Percentiles rank a stretch among this genome's conserved stretches.
These are phyloP conservation scores for Copidosoma aretas DNA, from an alignment of 2,888 invertebrate species.

Conservation along the genomic window DNA sequence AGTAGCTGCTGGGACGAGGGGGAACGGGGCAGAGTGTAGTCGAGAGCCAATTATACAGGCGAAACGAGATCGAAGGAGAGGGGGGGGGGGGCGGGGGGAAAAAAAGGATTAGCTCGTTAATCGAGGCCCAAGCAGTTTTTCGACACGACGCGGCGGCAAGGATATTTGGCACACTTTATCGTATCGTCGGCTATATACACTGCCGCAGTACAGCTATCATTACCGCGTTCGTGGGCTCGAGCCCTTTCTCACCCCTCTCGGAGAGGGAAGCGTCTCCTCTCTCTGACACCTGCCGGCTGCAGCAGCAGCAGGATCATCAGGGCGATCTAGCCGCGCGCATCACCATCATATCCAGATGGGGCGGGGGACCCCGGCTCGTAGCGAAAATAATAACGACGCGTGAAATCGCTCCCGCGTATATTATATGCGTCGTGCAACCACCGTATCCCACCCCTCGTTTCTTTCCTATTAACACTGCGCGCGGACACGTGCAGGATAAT, in stretches of 20 bases:
- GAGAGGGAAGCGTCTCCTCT: conserved; percentile 10
- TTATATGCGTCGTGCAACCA: conserved; percentile 13
- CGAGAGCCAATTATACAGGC: no score
- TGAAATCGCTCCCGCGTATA: conserved; percentile 37
- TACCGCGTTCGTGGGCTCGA: conserved; percentile 15
- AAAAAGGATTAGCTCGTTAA: conserved; percentile 14
- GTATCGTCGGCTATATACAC: conserved; percentile 6
- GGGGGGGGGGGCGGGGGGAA: no score
- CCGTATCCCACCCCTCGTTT: conserved; percentile 13
- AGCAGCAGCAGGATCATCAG: background rate
- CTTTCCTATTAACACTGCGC: no score
- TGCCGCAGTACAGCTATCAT: conserved; percentile 32
- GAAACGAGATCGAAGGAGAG: no score
- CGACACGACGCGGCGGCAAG: background rate
- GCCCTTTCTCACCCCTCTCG: conserved; percentile 29
- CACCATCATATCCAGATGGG: background rate
- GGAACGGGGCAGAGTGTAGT: no score
- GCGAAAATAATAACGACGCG: conserved; percentile 36
- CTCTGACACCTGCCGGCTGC: conserved; percentile 29
- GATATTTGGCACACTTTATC: conserved; percentile 34
- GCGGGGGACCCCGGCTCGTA: conserved; percentile 10
- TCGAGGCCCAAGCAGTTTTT: conserved; percentile 16
- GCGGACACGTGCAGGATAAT: conserved; percentile 29
- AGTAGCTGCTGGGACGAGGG: no score
- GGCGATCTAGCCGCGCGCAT: background rate